Evolutionary conservation across 2,113 vertebrate species (phyloP).

Genomic region (Aix galericulata): DNA sequence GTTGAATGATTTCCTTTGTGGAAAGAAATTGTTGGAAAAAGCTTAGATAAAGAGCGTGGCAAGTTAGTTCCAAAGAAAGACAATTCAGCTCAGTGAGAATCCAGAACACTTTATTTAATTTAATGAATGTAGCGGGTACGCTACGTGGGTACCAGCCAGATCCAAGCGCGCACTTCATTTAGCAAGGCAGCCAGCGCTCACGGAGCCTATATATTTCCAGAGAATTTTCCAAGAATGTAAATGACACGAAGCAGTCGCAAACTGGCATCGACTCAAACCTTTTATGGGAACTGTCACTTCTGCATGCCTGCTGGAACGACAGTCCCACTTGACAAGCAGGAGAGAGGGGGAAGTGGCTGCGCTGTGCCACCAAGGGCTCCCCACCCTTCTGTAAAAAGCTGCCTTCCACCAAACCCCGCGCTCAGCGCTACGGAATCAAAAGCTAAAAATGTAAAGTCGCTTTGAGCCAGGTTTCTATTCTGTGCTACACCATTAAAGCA

Average conservation of each 20-base stretch:
- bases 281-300: not conserved
- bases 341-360: not conserved
- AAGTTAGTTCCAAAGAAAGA: not conserved
- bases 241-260: not conserved
- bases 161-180: not conserved
- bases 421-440: not conserved
- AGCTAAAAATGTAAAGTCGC: not conserved
- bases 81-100: not conserved
- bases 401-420: not conserved
- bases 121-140: not conserved
- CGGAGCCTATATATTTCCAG: not conserved
- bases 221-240: not conserved
- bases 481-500: not conserved
- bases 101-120: not conserved
- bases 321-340: accelerated
- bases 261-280: constrained; percentile 1
- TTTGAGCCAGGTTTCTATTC: not conserved
- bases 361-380: not conserved
- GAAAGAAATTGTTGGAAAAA: not conserved
- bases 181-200: not conserved
- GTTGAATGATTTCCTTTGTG: not conserved
- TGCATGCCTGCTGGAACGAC: accelerated
- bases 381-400: not conserved
- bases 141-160: not conserved
- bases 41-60: not conserved